Conservation (phyloP, 2,797 vertebrate genomes). For the Lepilemur ruficaudatus region DNA sequence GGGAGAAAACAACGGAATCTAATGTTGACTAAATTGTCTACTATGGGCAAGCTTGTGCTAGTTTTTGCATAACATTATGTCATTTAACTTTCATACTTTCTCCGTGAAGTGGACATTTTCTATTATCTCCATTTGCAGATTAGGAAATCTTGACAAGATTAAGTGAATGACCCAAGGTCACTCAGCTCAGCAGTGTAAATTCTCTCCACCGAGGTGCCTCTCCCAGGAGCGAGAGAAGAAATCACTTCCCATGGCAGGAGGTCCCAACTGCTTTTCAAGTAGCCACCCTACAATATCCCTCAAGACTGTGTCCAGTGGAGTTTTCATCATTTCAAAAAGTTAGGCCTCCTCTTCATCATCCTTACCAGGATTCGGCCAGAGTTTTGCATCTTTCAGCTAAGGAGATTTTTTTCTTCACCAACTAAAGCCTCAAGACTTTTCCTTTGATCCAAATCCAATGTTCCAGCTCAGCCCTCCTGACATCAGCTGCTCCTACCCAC, state of each 20-base stretch:
- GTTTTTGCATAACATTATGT: background rate
- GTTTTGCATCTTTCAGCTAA: background rate
- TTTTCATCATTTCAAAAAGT: background rate
- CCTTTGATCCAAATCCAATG: slow-evolving; percentile 61
- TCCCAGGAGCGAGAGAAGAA: background rate
- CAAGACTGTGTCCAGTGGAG: background rate
- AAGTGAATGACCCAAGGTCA: background rate
- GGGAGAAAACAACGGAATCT: background rate
- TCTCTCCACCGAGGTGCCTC: background rate
- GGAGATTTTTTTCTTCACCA: slow-evolving; percentile 39
- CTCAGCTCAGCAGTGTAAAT: background rate
- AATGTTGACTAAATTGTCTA: background rate
- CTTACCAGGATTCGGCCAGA: background rate
- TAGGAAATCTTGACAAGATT: background rate
- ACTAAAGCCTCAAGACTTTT: slow-evolving; percentile 43
- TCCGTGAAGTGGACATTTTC: background rate
- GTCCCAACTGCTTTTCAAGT: background rate
- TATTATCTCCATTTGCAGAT: background rate
- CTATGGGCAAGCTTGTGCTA: background rate
- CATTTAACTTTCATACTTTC: background rate
- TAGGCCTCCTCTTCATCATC: background rate
- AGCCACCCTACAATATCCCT: background rate
- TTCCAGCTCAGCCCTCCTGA: slow-evolving; percentile 63
- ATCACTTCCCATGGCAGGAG: background rate
- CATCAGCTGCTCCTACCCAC: slow-evolving; percentile 59